Evolutionary conservation across 1,140 invertebrate genomes (phyloP).

Genomic region (Mizuhopecten yessoensis): DNA sequence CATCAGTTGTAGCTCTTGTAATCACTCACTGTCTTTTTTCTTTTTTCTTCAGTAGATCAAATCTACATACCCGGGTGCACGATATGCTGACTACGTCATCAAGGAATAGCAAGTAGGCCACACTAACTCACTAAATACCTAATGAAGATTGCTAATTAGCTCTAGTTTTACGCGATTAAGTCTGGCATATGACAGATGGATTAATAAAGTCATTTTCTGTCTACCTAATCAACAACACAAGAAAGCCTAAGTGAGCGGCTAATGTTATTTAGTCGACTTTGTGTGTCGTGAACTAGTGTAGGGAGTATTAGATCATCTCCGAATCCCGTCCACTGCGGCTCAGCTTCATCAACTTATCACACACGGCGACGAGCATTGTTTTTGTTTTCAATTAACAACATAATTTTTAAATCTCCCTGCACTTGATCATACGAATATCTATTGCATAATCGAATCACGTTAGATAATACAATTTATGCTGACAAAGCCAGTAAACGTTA

Average conservation of each 20-base stretch:
- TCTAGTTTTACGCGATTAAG: conserved; percentile 13
- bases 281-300: background rate
- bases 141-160: conserved; percentile 15
- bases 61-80: background rate
- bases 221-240: conserved; percentile 30
- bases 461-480: conserved; percentile 26
- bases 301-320: conserved; percentile 6
- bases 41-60: background rate
- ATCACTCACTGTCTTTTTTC: background rate
- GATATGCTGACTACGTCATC: background rate
- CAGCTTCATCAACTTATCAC: background rate
- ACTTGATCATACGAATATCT: conserved; percentile 24
- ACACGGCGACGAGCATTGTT: conserved; percentile 15
- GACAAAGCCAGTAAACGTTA: background rate
- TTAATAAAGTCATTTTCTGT: background rate
- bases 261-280: background rate
- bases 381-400: conserved; percentile 11
- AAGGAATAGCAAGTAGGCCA: background rate
- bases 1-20: background rate
- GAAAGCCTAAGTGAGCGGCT: background rate
- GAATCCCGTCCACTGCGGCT: background rate
- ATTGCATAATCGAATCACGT: conserved; percentile 14
- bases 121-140: background rate
- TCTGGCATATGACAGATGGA: conserved; percentile 37
- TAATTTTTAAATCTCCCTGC: background rate